A percentile compares a stretch with the other conserved stretches of the same genome.
Evolutionary conservation across 2,113 vertebrate species (phyloP).

Genomic region (Regulus satrapa): DNA sequence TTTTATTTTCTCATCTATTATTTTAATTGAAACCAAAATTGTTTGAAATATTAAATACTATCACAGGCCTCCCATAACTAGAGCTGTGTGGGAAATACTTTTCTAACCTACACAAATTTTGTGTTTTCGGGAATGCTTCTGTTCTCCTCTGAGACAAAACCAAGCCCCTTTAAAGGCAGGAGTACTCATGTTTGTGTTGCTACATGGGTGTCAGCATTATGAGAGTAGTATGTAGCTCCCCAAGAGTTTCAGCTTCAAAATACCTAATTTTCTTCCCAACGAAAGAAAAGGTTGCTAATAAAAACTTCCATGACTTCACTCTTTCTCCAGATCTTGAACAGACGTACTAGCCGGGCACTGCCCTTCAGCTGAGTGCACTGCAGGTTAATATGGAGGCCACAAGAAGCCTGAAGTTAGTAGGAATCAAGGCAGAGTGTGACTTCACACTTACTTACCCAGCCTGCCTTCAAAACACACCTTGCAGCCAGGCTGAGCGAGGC

Average conservation of each 20-base stretch:
- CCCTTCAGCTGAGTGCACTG: not conserved
- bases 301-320: not conserved
- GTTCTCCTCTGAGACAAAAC: not conserved
- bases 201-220: not conserved
- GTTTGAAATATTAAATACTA: constrained; percentile 32
- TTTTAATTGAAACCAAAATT: constrained; percentile 46
- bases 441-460: not conserved
- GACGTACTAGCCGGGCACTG: not conserved
- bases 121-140: not conserved
- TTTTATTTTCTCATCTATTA: constrained; percentile 29
- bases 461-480: not conserved
- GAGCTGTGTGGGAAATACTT: not conserved
- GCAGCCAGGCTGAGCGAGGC: not conserved
- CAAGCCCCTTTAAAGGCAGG: not conserved
- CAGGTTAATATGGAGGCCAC: not conserved
- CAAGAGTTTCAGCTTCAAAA: not conserved
- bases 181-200: not conserved
- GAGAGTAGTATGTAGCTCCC: not conserved
- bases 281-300: not conserved
- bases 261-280: not conserved
- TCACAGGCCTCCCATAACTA: not conserved
- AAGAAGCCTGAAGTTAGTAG: not conserved
- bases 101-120: not conserved
- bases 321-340: not conserved
- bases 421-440: not conserved